Conservation (phyloP, 2,797 vertebrate species). For the Peromyscus eremicus region DNA sequence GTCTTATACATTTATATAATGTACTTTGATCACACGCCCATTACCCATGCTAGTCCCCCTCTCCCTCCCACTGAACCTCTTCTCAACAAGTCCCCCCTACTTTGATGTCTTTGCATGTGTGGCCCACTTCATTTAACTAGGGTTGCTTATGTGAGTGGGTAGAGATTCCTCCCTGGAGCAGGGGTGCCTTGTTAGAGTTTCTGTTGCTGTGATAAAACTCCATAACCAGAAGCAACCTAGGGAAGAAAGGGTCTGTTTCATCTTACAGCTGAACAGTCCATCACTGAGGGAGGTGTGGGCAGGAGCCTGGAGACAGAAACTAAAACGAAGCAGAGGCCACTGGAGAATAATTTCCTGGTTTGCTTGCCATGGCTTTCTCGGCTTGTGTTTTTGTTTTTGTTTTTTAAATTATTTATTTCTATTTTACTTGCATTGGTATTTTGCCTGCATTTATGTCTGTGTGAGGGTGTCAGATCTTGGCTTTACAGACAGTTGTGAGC, state of each 20-base stretch:
- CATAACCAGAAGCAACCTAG: background rate
- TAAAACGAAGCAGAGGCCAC: background rate
- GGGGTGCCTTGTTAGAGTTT: background rate
- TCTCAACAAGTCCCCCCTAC: background rate
- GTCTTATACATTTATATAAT: background rate
- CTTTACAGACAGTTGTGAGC: too few species aligned
- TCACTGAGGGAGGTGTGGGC: background rate
- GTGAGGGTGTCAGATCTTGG: too few species aligned
- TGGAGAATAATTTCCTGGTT: background rate
- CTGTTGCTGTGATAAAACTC: background rate
- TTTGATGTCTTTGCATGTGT: too few species aligned
- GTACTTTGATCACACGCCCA: background rate
- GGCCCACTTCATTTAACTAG: background rate
- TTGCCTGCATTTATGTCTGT: too few species aligned
- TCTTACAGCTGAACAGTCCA: background rate
- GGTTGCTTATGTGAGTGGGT: background rate
- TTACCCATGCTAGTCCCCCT: background rate
- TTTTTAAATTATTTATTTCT: too few species aligned
- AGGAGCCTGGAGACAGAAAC: background rate
- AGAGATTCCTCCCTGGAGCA: background rate
- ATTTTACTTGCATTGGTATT: too few species aligned
- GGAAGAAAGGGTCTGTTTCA: background rate
- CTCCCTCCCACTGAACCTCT: background rate
- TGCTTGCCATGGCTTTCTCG: background rate
- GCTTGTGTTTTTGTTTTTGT: too few species aligned